Percentiles rank a stretch among this genome's conserved stretches.
phyloP scores from a whole-genome alignment of 2,797 vertebrate species.

The Falco columbarius region DNA sequence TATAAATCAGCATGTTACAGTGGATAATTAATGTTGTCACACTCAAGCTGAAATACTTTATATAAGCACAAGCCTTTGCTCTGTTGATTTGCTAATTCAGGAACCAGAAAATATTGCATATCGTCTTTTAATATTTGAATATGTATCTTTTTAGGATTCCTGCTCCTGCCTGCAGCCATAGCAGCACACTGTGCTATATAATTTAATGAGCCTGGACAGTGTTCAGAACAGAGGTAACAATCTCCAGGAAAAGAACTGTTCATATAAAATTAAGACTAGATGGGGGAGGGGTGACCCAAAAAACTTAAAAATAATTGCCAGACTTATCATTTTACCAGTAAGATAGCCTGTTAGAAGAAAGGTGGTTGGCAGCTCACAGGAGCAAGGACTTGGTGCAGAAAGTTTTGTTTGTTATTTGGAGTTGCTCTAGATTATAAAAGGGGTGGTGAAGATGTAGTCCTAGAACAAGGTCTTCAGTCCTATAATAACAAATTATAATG shows the following conservation, averaged over 20 bases:
- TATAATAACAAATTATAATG: neutral
- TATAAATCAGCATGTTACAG: slow-evolving; percentile 69
- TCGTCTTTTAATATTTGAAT: slow-evolving; percentile 48
- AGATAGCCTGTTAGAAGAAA: neutral
- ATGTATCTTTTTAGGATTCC: neutral
- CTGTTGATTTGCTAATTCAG: slow-evolving; percentile 67
- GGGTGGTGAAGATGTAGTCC: neutral
- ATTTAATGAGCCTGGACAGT: neutral
- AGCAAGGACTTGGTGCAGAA: neutral
- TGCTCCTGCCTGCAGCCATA: neutral
- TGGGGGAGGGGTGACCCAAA: neutral
- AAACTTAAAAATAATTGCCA: neutral
- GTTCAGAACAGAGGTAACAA: neutral
- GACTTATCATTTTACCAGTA: neutral
- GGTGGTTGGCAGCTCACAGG: neutral
- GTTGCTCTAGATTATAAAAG: neutral
- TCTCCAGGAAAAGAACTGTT: neutral
- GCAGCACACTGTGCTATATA: neutral
- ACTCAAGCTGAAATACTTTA: slow-evolving; percentile 66
- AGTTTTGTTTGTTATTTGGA: neutral
- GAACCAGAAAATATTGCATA: slow-evolving; percentile 61
- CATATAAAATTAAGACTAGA: neutral
- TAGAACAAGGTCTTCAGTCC: neutral
- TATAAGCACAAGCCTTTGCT: slow-evolving; percentile 52
- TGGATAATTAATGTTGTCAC: slow-evolving; percentile 75